Evolutionary conservation across 2,888 invertebrate genomes (phyloP), one percentile per base, ranked within the genome.

Genomic region (Tachina grossa): DNA sequence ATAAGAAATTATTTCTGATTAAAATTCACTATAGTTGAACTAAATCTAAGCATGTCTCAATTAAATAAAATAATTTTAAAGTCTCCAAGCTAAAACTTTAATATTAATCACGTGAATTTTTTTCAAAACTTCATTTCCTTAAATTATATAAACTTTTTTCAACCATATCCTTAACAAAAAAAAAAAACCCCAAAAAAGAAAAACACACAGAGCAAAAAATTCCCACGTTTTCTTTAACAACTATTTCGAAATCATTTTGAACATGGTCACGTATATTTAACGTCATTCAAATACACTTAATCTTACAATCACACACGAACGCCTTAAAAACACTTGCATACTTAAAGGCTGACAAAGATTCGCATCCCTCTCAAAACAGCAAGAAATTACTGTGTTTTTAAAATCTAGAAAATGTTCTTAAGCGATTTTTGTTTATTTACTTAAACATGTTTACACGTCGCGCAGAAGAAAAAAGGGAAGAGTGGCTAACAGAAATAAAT

Each of bases 241-340:
- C 55, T 69, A 47, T 51, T 53, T 47, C 22, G 6, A 57, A 76
- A 76, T 55, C 22, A 57, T 71, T 82, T 71, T 45, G 43, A 79
- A 79, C 59, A 71, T 57, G 79, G 85, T 85, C 85, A 85, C 85
- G 85, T 85, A 85, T 31, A 76, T 85, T 83, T 53, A 76, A 69
- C 85, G 75, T 85, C 82, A 79, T 76, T 85, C 79, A 79, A 65
- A 72, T 66, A 66, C 57, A 72, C 47, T 59, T 83, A 81, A 81
- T 81, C 75, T 65, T n/a, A 55, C 79, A 63, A 65, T 41, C 71
- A 63, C 71, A 79, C 79, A 72, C 65, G 63, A 63, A 63, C 43
- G 53, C 63, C 14, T 55, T 47, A 31, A 14, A 49, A 63, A 55
- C 43, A 10, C 61, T 53, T 71, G 53, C 61, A 78, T 39, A 71